A percentile compares a stretch with the other conserved stretches of the same genome.
Conservation (phyloP, 2,888 invertebrate genomes). For the Charanyca ferruginea region DNA sequence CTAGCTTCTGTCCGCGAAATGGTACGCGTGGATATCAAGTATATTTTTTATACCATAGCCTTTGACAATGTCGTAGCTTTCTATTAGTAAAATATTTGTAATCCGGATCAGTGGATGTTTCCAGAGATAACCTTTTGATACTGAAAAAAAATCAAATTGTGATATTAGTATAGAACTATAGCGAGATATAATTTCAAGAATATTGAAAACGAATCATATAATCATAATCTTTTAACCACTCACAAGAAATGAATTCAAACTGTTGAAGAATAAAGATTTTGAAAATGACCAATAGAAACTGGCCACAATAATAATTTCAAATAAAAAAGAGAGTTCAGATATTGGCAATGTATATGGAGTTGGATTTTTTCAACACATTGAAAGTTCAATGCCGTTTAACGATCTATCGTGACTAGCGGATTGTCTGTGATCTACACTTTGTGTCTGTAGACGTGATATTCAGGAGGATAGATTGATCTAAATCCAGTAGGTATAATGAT, state of each 20-base stretch:
- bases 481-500: constrained; percentile 21
- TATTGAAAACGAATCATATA: background rate
- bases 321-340: constrained; percentile 51
- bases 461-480: constrained; percentile 39
- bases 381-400: constrained; percentile 75
- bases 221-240: constrained; percentile 24
- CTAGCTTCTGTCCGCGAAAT: too few relatives aligned
- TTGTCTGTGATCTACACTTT: constrained; percentile 54
- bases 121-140: too few relatives aligned
- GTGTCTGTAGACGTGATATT: constrained; percentile 25
- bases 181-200: background rate
- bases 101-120: too few relatives aligned
- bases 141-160: too few relatives aligned
- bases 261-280: constrained; percentile 16
- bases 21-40: too few relatives aligned
- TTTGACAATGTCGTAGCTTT: too few relatives aligned
- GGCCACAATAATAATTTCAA: constrained; percentile 13
- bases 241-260: background rate
- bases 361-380: constrained; percentile 60
- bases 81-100: too few relatives aligned
- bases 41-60: too few relatives aligned
- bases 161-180: too few relatives aligned
- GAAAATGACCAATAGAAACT: constrained; percentile 33
- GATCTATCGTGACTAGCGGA: constrained; percentile 66
- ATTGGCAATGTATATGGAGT: constrained; percentile 42